Base-by-base conservation (phyloP, 2,888 invertebrate species). In the Tanytarsus gracilentus region DNA sequence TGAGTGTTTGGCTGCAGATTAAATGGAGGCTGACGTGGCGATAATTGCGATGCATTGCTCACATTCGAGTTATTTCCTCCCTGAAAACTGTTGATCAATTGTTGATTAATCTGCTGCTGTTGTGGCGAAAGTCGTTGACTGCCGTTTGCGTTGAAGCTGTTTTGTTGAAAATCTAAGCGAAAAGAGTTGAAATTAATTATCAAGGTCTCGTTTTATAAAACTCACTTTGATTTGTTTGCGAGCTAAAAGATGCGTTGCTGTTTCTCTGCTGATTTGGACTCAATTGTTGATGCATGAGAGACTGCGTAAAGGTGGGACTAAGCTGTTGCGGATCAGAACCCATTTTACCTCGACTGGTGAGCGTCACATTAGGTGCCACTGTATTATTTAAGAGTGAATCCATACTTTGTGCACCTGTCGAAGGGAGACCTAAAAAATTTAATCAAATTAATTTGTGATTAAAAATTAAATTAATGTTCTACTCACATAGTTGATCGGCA, bases 371-470 rank as follows among this genome's bases (percentile, higher is more conserved):
- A 61, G 92, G 90, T 64, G 90, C 89, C 60, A 73, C 74, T 51
- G 85, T 86, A 67, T 86, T 86, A 70, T 87, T 88, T 68, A 93
- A 79, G 66, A 95, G 78, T 63, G 86, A 89, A 70, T 86, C 88
- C 67, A 94, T 88, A 68, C 88, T 91, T 64, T 70, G 69, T 29
- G 72, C 67, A 64, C 71, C 70, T 53, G 73, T 68, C 68, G 71
- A 74, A 33, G 30, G 18, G 49, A 73, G 68, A 63, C 72, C 73
- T 69, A 65, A 26, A 56, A 39, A 58, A 64, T 56, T 50, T 14
- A 33, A 29, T 23, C 36, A 9, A 48, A 27, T 52, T 39, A 49
- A 56, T 36, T 5, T 23, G 14, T 3, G 14, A 4, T 9, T 11
- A 39, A 16, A 9, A 11, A 30, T 39, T 40, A 3, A 11, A 18